These are phyloP conservation scores for Brachyhypopomus occidentalis DNA, from an alignment of 2,113 vertebrate species.

Conservation along the genomic window DNA sequence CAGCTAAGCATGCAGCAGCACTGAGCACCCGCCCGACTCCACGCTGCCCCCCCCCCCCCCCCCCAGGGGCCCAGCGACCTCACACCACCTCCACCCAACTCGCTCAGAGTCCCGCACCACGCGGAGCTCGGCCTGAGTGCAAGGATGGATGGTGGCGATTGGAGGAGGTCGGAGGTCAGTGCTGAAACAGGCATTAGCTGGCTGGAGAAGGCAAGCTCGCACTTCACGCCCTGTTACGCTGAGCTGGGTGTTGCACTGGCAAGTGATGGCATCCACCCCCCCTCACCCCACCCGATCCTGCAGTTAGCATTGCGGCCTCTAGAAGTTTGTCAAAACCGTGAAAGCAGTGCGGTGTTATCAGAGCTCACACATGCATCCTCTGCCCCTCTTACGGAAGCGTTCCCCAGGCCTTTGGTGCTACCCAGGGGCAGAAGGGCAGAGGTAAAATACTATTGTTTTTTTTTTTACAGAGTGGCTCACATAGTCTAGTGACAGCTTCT, in stretches of 20 bases:
- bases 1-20: no score
- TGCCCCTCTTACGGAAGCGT: conserved; percentile 40
- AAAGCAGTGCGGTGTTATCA: conserved; percentile 35
- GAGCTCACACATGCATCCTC: conserved; percentile 22
- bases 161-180: not conserved
- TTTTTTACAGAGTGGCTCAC: not conserved
- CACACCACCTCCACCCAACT: not conserved
- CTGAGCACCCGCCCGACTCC: no score
- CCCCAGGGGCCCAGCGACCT: no score
- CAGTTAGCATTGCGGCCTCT: no score
- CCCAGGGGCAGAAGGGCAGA: not conserved
- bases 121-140: not conserved
- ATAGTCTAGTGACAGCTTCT: not conserved
- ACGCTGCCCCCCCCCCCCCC: no score
- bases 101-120: no score
- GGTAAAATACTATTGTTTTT: not conserved
- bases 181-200: not conserved
- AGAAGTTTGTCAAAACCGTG: not conserved
- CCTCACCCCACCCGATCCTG: conserved; percentile 23
- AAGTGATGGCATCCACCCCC: conserved; percentile 10
- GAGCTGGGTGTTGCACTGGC: not conserved
- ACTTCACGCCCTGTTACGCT: conserved; percentile 49
- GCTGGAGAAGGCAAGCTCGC: not conserved
- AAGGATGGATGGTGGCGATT: not conserved
- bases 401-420: conserved; percentile 20